These are phyloP conservation scores for Anguilla megastoma DNA, from an alignment of 2,797 vertebrate species.

Conservation along the genomic window DNA sequence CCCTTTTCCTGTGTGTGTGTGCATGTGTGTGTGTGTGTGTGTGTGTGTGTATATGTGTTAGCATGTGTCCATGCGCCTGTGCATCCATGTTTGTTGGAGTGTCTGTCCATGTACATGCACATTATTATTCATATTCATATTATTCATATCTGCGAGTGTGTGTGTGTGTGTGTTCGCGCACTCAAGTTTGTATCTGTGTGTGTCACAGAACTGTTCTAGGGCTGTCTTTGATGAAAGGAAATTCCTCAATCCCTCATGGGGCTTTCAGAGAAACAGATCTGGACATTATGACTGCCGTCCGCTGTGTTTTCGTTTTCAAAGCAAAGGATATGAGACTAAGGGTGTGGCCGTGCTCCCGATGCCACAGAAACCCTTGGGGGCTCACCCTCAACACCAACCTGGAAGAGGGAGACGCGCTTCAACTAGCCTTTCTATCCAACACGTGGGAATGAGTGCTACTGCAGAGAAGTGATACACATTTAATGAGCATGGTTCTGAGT, in stretches of 20 bases:
- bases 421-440: neutral
- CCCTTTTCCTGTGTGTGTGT: neutral
- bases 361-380: neutral
- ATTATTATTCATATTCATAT: neutral
- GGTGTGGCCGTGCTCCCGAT: neutral
- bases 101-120: neutral
- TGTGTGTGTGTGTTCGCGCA: neutral
- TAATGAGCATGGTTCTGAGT: neutral
- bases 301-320: conserved; percentile 3
- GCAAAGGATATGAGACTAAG: conserved; percentile 8
- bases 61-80: neutral
- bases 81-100: neutral
- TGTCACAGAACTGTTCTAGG: conserved; percentile 9
- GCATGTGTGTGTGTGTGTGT: conserved; percentile 16
- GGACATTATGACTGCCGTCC: conserved; percentile 17
- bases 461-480: neutral
- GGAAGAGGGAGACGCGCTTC: neutral
- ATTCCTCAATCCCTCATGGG: conserved; percentile 34
- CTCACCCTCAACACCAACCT: neutral
- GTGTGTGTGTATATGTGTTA: conserved; percentile 3
- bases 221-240: conserved; percentile 44
- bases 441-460: neutral
- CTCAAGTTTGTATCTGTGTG: neutral
- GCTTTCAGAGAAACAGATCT: conserved; percentile 30
- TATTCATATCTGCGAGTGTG: neutral